Evolutionary conservation across 2,888 invertebrate species (phyloP), one percentile per base, ranked within the genome.

Genomic region (Conomelus anceps): DNA sequence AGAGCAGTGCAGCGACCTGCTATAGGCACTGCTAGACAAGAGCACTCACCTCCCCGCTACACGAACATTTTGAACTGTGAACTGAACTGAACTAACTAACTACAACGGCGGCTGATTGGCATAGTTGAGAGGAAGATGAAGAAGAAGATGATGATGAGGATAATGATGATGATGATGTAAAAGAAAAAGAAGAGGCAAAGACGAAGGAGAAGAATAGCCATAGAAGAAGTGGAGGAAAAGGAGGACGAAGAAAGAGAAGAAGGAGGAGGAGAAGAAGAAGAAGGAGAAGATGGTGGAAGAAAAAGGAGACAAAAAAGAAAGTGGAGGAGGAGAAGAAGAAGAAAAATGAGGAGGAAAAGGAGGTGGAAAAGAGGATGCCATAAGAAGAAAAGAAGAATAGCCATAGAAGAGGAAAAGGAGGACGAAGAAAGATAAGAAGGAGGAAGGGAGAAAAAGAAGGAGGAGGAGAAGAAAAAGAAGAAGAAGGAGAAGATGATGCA

Each of bases 81-180:
- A n/a, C n/a, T n/a, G n/a, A n/a, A n/a, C n/a, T n/a, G n/a, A n/a
- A n/a, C n/a, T n/a, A n/a, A n/a, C n/a, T n/a, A n/a, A n/a, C n/a
- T n/a, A n/a, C n/a, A n/a, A n/a, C n/a, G 23, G 88, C 24, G 87
- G 84, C 86, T 34, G 89, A 88, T 87, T 22, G 26, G 86, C 23
- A 34, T n/a, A 23, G 3, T 20, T 24, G 22, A 85, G 88, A 9
- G 23, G 23, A 63, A 87, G 26, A 41, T 29, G 84, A 29, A 88
- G 86, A 84, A 86, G 86, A 26, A 86, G 88, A 63, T 22, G 23
- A 29, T 85, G 7, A 85, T 22, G 23, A 24, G 84, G 87, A 85
- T 23, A 13, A 4, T 24, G 22, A 17, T 20, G 85, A 23, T 20
- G 63, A 29, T 86, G 87, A 85, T 20, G 24, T 22, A 85, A 34